Conservation (phyloP, 1,140 invertebrate species). For the Tetragonula clypearis region DNA sequence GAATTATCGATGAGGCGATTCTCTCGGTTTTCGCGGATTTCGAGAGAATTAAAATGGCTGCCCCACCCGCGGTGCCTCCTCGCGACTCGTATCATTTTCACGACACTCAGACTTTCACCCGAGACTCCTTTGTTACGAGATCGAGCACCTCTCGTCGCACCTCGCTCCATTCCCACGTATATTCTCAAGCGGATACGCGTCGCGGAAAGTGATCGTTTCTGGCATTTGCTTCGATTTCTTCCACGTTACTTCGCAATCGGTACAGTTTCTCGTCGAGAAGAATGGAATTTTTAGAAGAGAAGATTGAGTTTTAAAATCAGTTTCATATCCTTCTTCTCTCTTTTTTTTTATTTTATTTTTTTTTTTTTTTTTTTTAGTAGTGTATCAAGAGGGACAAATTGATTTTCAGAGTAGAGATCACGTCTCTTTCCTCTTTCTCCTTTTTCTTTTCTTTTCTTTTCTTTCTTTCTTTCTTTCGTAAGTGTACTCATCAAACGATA, state of each 20-base stretch:
- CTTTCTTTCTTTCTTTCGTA: too few relatives aligned
- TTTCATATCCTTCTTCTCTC: too few relatives aligned
- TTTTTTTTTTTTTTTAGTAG: neutral
- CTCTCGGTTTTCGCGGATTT: slow-evolving; percentile 53
- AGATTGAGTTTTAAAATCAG: too few relatives aligned
- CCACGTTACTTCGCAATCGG: neutral
- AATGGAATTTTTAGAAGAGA: too few relatives aligned
- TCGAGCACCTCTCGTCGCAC: slow-evolving; percentile 48
- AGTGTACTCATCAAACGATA: too few relatives aligned
- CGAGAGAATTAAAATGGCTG: slow-evolving; percentile 68
- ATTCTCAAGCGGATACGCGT: neutral
- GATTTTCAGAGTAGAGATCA: too few relatives aligned
- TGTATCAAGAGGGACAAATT: neutral
- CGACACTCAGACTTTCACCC: slow-evolving; percentile 70
- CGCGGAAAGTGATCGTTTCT: neutral
- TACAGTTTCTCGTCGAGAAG: neutral
- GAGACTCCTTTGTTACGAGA: slow-evolving; percentile 60
- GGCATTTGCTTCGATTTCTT: neutral
- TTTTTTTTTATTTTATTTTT: neutral
- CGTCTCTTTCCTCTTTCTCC: too few relatives aligned
- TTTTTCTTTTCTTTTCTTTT: neutral
- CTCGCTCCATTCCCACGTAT: slow-evolving; percentile 57
- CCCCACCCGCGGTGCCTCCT: neutral
- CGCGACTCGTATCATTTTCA: slow-evolving; percentile 65
- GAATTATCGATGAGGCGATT: neutral